A percentile compares a stretch with the other conserved stretches of the same genome.
These are phyloP conservation scores for Jaculus jaculus DNA, from an alignment of 2,113 vertebrate species.

Conservation along the genomic window DNA sequence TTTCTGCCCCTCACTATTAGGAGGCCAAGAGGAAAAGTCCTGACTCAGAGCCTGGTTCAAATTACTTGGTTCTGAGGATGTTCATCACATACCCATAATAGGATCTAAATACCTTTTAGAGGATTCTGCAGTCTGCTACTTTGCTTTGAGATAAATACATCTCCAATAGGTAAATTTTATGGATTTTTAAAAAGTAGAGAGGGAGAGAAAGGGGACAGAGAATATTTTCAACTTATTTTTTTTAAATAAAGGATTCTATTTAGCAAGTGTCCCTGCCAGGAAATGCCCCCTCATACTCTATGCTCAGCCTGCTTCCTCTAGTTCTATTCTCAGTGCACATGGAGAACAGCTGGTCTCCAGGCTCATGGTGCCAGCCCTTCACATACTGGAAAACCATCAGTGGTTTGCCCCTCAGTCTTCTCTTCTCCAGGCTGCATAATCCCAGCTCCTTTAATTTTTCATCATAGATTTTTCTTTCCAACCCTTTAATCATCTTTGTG, in stretches of 20 bases:
- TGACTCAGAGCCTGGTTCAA: neutral
- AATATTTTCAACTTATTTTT: neutral
- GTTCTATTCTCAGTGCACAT: constrained; percentile 37
- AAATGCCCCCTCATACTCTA: neutral
- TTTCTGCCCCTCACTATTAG: neutral
- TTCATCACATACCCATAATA: neutral
- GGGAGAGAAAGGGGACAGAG: neutral
- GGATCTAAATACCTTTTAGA: neutral
- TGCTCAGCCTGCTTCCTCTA: constrained; percentile 14
- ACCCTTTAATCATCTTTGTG: constrained; percentile 72
- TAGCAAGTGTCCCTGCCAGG: constrained; percentile 33
- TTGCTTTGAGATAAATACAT: neutral
- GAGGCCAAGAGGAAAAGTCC: neutral
- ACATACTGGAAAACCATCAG: constrained; percentile 37
- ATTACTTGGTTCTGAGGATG: neutral
- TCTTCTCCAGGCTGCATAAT: constrained; percentile 49
- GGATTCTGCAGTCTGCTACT: neutral
- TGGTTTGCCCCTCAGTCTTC: constrained; percentile 53
- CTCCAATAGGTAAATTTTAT: constrained; percentile 26
- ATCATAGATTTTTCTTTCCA: constrained; percentile 58
- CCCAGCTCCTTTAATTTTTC: constrained; percentile 60
- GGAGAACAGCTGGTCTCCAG: constrained; percentile 6
- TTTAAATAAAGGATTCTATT: constrained; percentile 14
- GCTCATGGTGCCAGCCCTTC: constrained; percentile 24
- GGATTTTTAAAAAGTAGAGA: too few species aligned